Base-by-base conservation (phyloP, 2,113 vertebrate species). In the Dendrocopos noguchii region DNA sequence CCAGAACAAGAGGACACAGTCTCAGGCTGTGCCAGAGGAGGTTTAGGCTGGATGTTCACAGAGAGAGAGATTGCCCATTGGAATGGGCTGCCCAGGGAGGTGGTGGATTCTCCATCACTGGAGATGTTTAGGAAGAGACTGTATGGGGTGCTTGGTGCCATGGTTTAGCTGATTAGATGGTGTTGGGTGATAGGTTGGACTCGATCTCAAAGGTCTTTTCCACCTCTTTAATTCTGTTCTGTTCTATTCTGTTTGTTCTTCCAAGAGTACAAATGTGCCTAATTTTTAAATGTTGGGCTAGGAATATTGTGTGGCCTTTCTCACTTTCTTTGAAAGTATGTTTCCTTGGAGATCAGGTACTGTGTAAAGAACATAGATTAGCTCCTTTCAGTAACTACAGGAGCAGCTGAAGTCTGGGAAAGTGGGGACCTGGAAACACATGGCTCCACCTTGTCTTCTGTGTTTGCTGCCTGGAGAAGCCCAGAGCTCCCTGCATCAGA, bases 221-320 rank as follows among this genome's bases (percentile, higher is more conserved):
- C 39, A 39, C 39, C 39, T 39, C 10, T 11, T 39, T 10, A 11
- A 12, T 11, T 39, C 39, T 39, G 10, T 11, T 39, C 39, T 39
- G 12, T 39, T 39, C 39, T 39, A 39, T 39, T 39, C 39, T 39
- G 81, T 80, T 70, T 93, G 6, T 79, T 92, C 60, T 79, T 95
- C 67, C 39, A 34, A 55, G 5, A 66, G 34, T 27, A 65, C 21
- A 68, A 33, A 64, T 56, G 76, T 75, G 15, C 29, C 71, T 75
- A 83, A 68, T 39, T 33, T 89, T 15, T 94, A 89, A 94, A 88
- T 76, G 28, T 56, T 87, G 81, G n/a, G 67, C 57, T 70, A 83
- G 17, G 15, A 78, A 39, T 50, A 67, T 64, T 29, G n/a, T 8
- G 4, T 29, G 82, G 42, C n/a, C 39, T 95, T 90, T 79, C 28